These are phyloP conservation scores for Chaetophractus vellerosus DNA, from an alignment of 2,797 vertebrate genomes.

Conservation along the genomic window DNA sequence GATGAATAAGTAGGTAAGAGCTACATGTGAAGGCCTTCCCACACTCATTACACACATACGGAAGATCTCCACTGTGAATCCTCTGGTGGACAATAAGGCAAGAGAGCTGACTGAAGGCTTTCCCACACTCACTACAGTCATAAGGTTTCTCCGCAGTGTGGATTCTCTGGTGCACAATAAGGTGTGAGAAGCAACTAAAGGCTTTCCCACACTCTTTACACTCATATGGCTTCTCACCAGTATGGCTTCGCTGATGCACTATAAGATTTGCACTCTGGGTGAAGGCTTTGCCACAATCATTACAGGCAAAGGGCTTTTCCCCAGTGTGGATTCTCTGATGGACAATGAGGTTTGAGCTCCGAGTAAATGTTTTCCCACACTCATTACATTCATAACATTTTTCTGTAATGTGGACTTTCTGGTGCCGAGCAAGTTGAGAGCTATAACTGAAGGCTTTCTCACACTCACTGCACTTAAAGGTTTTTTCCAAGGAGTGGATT, in stretches of 20 bases:
- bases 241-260: constrained; percentile 84
- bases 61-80: constrained; percentile 85
- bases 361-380: constrained; percentile 86
- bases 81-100: constrained; percentile 86
- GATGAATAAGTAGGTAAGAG: constrained; percentile 74
- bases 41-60: constrained; percentile 78
- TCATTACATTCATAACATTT: constrained; percentile 85
- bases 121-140: constrained; percentile 81
- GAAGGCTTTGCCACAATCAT: constrained; percentile 83
- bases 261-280: constrained; percentile 83
- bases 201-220: constrained; percentile 85
- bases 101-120: constrained; percentile 85
- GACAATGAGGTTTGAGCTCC: constrained; percentile 85
- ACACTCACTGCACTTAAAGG: constrained; percentile 84
- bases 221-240: constrained; percentile 86
- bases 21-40: constrained; percentile 79
- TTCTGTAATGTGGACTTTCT: constrained; percentile 87
- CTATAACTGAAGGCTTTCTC: constrained; percentile 87
- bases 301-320: constrained; percentile 83
- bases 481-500: constrained; percentile 86
- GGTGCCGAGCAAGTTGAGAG: constrained; percentile 85
- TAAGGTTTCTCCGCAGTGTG: constrained; percentile 79
- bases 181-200: constrained; percentile 83
- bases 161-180: constrained; percentile 71
- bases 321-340: constrained; percentile 86